phyloP scores from a whole-genome alignment of 1,140 invertebrate species.

The Psix sp. region DNA sequence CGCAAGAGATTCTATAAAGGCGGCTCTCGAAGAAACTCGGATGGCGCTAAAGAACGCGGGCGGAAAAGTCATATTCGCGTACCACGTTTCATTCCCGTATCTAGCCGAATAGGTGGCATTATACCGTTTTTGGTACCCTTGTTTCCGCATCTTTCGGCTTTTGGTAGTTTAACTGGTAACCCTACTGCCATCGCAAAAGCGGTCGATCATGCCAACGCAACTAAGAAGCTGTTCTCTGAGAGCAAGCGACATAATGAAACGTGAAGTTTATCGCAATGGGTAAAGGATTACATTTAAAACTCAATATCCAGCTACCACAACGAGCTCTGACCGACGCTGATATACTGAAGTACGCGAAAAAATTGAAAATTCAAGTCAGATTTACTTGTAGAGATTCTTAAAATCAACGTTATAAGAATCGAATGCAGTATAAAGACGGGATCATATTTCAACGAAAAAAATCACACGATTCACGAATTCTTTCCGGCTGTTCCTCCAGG shows the following conservation, averaged over 20 bases:
- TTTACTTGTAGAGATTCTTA: neutral
- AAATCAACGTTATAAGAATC: slow-evolving; percentile 45
- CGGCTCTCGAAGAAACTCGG: neutral
- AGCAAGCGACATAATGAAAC: neutral
- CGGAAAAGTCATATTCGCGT: neutral
- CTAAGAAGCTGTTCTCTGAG: neutral
- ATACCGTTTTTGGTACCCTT: neutral
- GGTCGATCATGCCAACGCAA: neutral
- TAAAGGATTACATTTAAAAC: neutral
- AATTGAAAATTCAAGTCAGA: neutral
- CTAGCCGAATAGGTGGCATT: neutral
- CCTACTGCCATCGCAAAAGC: neutral
- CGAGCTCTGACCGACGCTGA: neutral
- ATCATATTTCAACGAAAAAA: slow-evolving; percentile 35
- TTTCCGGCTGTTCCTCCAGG: neutral
- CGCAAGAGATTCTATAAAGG: neutral
- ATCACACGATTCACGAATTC: slow-evolving; percentile 26
- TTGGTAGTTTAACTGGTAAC: neutral
- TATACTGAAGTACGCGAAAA: neutral
- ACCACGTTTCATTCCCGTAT: neutral
- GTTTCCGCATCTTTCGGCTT: neutral
- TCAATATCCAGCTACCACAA: neutral
- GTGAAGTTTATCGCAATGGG: neutral
- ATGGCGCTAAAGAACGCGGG: neutral
- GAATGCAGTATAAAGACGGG: slow-evolving; percentile 54